Conservation (phyloP, 1,140 invertebrate species). For the Drosophila sp. region DNA sequence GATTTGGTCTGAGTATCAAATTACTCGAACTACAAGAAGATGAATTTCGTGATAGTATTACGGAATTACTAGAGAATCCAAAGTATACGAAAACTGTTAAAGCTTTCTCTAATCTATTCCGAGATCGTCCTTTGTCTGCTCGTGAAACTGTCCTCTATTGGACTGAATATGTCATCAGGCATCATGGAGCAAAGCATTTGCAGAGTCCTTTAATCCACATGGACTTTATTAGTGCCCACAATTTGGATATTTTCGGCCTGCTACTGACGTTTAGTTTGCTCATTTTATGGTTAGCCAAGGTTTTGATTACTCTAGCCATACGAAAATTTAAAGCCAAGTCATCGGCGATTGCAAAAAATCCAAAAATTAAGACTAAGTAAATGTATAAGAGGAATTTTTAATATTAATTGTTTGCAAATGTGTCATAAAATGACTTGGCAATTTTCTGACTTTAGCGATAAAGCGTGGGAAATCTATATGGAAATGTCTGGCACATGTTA, state of each 20-base stretch:
- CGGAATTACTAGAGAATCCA: constrained; percentile 56
- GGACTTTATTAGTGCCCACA: constrained; percentile 39
- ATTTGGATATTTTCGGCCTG: constrained; percentile 63
- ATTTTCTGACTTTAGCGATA: constrained; percentile 1
- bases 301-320: background rate
- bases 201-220: constrained; percentile 75
- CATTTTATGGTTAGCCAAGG: background rate
- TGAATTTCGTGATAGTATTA: constrained; percentile 43
- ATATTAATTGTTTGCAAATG: background rate
- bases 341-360: background rate
- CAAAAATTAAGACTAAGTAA: constrained; percentile 5
- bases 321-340: background rate
- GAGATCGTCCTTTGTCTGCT: constrained; percentile 68
- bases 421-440: background rate
- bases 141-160: constrained; percentile 66
- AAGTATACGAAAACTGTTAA: constrained; percentile 37
- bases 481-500: background rate
- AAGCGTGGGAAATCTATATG: constrained; percentile 29
- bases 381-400: background rate
- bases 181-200: constrained; percentile 83
- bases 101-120: constrained; percentile 61
- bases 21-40: constrained; percentile 85
- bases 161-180: constrained; percentile 80
- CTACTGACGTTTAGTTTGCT: background rate
- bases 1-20: constrained; percentile 85